A percentile compares a stretch with the other conserved stretches of the same genome.
Evolutionary conservation across 2,888 invertebrate species (phyloP).

Genomic region (Dasysyrphus tricinctus): DNA sequence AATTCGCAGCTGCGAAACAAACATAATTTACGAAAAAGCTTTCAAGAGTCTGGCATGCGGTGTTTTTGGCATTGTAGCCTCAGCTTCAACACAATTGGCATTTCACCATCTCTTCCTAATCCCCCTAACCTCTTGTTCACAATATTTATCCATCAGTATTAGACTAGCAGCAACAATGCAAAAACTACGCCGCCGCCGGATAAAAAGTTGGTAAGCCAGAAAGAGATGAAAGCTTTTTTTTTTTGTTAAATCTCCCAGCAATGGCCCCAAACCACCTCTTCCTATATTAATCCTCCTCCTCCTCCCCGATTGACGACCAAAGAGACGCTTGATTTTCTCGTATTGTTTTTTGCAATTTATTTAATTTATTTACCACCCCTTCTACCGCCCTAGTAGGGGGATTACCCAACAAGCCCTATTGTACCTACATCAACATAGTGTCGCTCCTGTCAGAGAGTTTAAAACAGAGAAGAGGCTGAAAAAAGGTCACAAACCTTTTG

Average conservation of each 20-base stretch:
- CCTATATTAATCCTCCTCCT: background rate
- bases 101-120: background rate
- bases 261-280: background rate
- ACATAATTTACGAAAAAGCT: conserved; percentile 59
- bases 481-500: conserved; percentile 73
- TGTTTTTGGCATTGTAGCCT: conserved; percentile 28
- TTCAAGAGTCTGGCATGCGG: conserved; percentile 59
- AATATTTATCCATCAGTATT: conserved; percentile 2
- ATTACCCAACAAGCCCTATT: background rate
- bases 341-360: conserved; percentile 61
- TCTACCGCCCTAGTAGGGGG: background rate
- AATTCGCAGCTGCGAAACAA: conserved; percentile 26
- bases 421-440: conserved; percentile 32
- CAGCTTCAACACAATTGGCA: conserved; percentile 44
- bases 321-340: conserved; percentile 61
- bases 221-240: conserved; percentile 49
- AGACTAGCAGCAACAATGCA: conserved; percentile 20
- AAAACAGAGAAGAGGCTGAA: conserved; percentile 31
- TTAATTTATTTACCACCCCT: conserved; percentile 59
- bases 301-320: conserved; percentile 17
- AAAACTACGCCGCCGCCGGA: conserved; percentile 6
- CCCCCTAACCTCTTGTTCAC: background rate
- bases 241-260: background rate
- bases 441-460: conserved; percentile 45
- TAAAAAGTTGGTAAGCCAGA: background rate